Evolutionary conservation across 2,113 vertebrate genomes (phyloP), one percentile per base, ranked within the genome.

Genomic region (Etia nguti): DNA sequence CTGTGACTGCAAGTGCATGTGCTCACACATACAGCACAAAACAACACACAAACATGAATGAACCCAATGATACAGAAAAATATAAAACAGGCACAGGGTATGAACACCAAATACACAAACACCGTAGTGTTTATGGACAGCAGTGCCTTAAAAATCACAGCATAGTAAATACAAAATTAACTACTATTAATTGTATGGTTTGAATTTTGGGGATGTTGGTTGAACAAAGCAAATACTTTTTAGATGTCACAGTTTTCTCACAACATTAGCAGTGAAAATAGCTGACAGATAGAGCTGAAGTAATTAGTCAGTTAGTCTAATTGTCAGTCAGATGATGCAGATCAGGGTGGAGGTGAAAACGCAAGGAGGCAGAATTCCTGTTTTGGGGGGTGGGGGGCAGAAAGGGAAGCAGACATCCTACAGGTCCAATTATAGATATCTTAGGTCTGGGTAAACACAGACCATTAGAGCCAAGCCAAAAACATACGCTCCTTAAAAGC

Each of bases 401-500:
- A 55, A 56, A 59, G 62, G 85, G 90, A 70, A 89, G 82, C 65
- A 90, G 92, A 86, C 87, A 8, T 88, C 92, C 88, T 81, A 81
- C 92, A 73, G 89, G 86, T 87, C 92, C 94, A 96, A 95, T 95
- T 95, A 95, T 87, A 92, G 94, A 94, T 82, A 91, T 93, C 88
- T 90, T 84, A 86, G 83, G 85, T 94, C 91, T 62, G 88, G 75
- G 92, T 92, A 94, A 95, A 95, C 93, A 94, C 29, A 2, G 65
- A 41, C 88, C 92, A 92, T 94, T 94, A 91, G 89, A 93, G 91
- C 86, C 4, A 8, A 89, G 93, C 94, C 95, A 95, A 93, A 91
- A 93, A 91, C 92, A 92, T 89, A 94, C 87, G 88, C 90, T 31
- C 83, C 89, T 88, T 90, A 92, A 92, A 94, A 92, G 92, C 54